phyloP scores from a whole-genome alignment of 2,797 vertebrate genomes.

The Xenentodon cancila region DNA sequence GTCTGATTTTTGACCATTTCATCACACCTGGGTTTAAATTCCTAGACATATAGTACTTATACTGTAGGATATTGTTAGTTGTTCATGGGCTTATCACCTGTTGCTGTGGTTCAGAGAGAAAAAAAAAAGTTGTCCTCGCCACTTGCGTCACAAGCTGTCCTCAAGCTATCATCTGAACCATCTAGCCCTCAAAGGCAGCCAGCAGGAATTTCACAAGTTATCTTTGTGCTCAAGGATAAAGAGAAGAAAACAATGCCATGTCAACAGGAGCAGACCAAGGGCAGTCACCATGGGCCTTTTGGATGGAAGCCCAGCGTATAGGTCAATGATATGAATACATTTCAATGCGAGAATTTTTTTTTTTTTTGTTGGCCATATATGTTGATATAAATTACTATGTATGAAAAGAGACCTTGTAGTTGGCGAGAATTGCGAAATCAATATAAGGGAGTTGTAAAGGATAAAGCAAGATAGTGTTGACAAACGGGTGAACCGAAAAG shows the following conservation, averaged over 20 bases:
- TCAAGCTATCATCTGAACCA: conserved; percentile 49
- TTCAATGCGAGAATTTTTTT: background rate
- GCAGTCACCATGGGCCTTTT: no score
- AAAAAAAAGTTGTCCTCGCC: conserved; percentile 1
- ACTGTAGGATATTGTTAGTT: conserved; percentile 1
- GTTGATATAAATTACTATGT: no score
- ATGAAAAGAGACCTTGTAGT: no score
- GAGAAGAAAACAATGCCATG: conserved; percentile 60
- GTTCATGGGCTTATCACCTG: conserved; percentile 36
- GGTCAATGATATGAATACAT: conserved; percentile 12
- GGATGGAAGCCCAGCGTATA: conserved; percentile 14
- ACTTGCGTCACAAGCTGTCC: conserved; percentile 54
- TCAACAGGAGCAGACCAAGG: no score
- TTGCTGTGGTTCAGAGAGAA: conserved; percentile 48
- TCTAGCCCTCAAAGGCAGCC: conserved; percentile 59
- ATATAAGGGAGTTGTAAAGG: no score
- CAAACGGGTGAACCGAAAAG: no score
- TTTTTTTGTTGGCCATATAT: no score
- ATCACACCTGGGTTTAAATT: background rate
- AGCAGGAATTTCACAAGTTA: conserved; percentile 76
- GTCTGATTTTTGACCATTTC: background rate
- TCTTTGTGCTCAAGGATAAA: conserved; percentile 73
- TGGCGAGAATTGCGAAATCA: no score
- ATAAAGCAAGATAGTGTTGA: no score
- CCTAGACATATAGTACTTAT: background rate